Conservation (phyloP, 2,797 vertebrate species). For the Muscicapa striata region DNA sequence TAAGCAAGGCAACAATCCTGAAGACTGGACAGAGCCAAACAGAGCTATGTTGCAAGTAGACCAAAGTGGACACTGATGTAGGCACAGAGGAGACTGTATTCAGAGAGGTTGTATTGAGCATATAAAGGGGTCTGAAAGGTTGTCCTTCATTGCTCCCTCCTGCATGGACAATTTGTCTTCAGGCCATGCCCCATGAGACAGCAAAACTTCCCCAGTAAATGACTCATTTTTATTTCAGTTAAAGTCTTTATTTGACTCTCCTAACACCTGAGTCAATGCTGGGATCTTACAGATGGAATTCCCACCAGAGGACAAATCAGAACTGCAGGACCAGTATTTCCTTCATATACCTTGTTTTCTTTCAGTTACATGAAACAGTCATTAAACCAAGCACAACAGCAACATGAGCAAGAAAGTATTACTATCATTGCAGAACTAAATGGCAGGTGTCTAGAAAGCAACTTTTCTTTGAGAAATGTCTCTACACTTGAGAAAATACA, state of each 20-base stretch:
- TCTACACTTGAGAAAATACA: neutral
- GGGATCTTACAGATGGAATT: neutral
- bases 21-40: neutral
- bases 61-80: neutral
- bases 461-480: neutral
- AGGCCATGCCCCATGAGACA: neutral
- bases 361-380: neutral
- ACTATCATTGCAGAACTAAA: neutral
- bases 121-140: neutral
- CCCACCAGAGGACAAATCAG: neutral
- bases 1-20: neutral
- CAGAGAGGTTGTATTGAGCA: rapidly evolving
- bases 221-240: neutral
- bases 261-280: neutral
- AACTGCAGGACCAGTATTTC: neutral
- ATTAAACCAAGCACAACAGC: neutral
- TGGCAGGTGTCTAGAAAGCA: neutral
- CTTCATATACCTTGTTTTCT: neutral
- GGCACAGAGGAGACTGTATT: neutral
- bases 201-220: neutral
- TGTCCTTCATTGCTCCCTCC: neutral
- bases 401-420: neutral
- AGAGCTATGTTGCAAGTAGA: neutral
- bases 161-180: neutral
- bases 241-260: neutral